Base-by-base conservation (phyloP, 2,797 vertebrate genomes). In the Clarias fuscus region DNA sequence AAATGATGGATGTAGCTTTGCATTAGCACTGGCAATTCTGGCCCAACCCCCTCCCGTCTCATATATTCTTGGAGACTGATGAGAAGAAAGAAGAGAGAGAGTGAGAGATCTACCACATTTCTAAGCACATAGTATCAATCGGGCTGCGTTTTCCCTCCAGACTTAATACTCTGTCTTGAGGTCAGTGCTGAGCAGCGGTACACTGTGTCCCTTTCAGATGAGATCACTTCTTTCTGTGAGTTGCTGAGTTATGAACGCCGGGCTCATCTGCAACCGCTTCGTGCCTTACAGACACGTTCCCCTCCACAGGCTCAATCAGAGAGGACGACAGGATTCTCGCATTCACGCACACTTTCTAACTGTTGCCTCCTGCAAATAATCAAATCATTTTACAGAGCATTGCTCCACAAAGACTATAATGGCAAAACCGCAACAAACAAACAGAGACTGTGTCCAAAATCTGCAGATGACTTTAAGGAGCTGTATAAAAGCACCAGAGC, bases 161-260 rank as follows among this genome's bases (percentile, higher is more conserved):
- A 90, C 93, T 92, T 92, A 93, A 93, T 93, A 91, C 91, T 90
- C 90, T 91, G 92, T 93, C 93, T 90, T 94, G 92, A 94, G 93
- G 93, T 95, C 92, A 93, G 91, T 90, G 89, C 92, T 90, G 89
- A 92, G 89, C 91, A 89, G 92, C 90, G 89, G 92, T 92, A 90
- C 88, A 90, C 91, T 84, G 88, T 90, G 90, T 89, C 92, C 90
- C 91, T 91, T 91, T 91, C 91, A 90, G 91, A 95, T 95, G 94
- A 95, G 93, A 93, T 95, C 93, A 94, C 92, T 92, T 90, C 92
- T 82, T 61, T 93, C 91, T 89, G 91, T 89, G 92, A 93, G 93
- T 91, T 93, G 93, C 93, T 93, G 92, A 94, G 94, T 92, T 94
- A 92, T 91, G 94, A 93, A 94, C 93, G 92, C 95, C 93, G 93